These are phyloP conservation scores for Beroe ovata DNA, from an alignment of 37 sponge, comb jelly and placozoan species.

Conservation along the genomic window DNA sequence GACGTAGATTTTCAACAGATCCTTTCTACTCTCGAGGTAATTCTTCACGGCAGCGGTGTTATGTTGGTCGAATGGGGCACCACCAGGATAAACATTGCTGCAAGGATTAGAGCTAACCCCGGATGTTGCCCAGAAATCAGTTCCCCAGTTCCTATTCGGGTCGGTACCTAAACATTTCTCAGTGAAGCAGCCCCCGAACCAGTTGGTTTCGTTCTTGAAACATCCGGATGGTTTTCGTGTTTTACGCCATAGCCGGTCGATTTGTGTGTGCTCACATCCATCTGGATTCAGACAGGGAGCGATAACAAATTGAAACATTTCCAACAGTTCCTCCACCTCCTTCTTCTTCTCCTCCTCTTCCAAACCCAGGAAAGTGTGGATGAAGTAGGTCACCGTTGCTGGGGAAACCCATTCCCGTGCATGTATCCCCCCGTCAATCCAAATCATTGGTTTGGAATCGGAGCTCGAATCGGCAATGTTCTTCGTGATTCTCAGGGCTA, in stretches of 20 bases:
- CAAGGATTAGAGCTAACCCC: conserved; percentile 33
- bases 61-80: conserved; percentile 30
- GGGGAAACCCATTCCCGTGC: conserved; percentile 60
- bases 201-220: background rate
- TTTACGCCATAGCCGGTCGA: conserved; percentile 8
- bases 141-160: conserved; percentile 56
- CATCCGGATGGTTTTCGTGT: conserved; percentile 21
- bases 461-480: background rate
- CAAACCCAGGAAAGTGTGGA: conserved; percentile 9
- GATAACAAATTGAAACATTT: conserved; percentile 10
- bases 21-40: background rate
- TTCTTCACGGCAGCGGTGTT: background rate
- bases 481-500: background rate
- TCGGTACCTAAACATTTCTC: background rate
- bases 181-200: conserved; percentile 26
- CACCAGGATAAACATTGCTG: conserved; percentile 20
- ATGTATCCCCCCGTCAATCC: conserved; percentile 66
- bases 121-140: background rate
- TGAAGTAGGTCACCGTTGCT: conserved; percentile 59
- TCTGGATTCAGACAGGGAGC: conserved; percentile 23
- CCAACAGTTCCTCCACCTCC: background rate
- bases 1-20: background rate
- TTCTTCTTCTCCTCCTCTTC: background rate
- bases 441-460: background rate
- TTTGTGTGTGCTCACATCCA: background rate